Evolutionary conservation across 2,888 invertebrate species (phyloP).

Genomic region (Sarcophaga carnaria): DNA sequence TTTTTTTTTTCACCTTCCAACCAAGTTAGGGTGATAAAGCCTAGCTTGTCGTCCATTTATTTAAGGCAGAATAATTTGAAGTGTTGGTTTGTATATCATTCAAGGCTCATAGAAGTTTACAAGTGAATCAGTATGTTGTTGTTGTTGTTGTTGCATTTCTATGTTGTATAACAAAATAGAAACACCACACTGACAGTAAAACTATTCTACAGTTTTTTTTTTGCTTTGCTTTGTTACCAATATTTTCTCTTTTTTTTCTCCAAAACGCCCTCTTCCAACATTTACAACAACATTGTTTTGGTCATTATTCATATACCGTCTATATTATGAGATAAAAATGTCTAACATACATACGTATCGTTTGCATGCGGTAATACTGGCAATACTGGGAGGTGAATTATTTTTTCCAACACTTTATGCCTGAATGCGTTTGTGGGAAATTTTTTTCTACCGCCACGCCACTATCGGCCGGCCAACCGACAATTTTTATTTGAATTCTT

Average conservation of each 20-base stretch:
- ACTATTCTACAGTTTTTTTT: not conserved
- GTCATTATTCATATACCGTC: not conserved
- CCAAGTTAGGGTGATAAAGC: conserved; percentile 17
- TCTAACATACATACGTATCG: not conserved
- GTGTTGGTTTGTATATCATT: not conserved
- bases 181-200: not conserved
- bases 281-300: not conserved
- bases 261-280: conserved; percentile 34
- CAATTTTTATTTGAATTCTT: conserved; percentile 26
- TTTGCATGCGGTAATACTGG: conserved; percentile 25
- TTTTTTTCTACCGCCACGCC: conserved; percentile 9
- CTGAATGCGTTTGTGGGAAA: conserved; percentile 67
- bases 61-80: conserved; percentile 18
- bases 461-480: not conserved
- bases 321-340: too few relatives aligned
- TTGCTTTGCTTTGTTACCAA: not conserved
- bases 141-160: not conserved
- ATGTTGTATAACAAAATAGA: not conserved
- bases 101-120: not conserved
- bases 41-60: conserved; percentile 20
- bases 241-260: conserved; percentile 5
- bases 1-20: conserved; percentile 14
- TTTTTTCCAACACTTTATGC: conserved; percentile 61
- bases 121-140: not conserved
- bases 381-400: conserved; percentile 25